phyloP scores from a whole-genome alignment of 2,888 invertebrate genomes.

The Dolomedes plantarius region DNA sequence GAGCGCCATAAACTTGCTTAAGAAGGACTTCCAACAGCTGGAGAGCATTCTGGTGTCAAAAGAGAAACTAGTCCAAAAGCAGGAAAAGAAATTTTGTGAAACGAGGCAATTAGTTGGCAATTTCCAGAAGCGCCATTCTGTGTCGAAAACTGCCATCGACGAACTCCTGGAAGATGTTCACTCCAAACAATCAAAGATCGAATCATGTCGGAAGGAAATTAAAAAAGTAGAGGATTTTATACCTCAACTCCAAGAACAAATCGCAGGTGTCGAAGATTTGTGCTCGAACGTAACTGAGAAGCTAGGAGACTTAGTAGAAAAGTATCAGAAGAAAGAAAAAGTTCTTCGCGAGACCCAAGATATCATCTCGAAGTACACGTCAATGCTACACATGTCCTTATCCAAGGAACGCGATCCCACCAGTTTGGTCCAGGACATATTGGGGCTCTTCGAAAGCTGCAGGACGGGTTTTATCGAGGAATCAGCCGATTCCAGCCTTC shows the following conservation, averaged over 20 bases:
- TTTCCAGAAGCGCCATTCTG: slow-evolving; percentile 6
- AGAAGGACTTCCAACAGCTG: not conserved
- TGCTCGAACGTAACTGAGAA: slow-evolving; percentile 30
- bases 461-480: slow-evolving; percentile 19
- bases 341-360: slow-evolving; percentile 15
- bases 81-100: slow-evolving; percentile 38
- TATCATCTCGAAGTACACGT: slow-evolving; percentile 29
- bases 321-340: slow-evolving; percentile 29
- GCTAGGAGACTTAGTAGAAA: slow-evolving; percentile 25
- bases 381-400: slow-evolving; percentile 20
- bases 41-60: slow-evolving; percentile 20
- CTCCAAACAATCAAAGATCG: not conserved
- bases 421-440: slow-evolving; percentile 29
- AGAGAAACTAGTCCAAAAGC: slow-evolving; percentile 18
- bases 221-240: not conserved
- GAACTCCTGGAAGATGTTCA: not conserved
- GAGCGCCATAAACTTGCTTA: not conserved
- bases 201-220: not conserved
- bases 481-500: slow-evolving; percentile 8
- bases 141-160: slow-evolving; percentile 24
- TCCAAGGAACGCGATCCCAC: slow-evolving; percentile 20
- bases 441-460: slow-evolving; percentile 18
- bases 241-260: slow-evolving; percentile 23
- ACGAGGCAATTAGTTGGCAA: slow-evolving; percentile 11
- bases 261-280: slow-evolving; percentile 13